Conservation (phyloP, 2,797 vertebrate genomes). For the Merluccius polli region DNA sequence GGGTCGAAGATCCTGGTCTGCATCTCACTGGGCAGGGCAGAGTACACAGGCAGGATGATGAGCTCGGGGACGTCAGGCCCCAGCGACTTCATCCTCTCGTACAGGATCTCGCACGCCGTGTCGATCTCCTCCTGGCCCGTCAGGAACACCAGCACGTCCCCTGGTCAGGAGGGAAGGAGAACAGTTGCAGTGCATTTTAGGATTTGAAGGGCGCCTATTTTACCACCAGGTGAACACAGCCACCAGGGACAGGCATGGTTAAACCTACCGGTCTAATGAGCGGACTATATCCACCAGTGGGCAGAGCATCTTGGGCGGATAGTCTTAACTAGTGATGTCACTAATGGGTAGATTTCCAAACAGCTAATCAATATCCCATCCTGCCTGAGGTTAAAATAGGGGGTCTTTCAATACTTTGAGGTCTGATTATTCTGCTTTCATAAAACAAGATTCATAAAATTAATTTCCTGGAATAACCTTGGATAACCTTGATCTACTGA, state of each 20-base stretch:
- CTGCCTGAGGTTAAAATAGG: too few species aligned
- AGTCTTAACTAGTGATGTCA: too few species aligned
- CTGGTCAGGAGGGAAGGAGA: slow-evolving; percentile 55
- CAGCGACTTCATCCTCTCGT: slow-evolving; percentile 97
- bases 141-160: slow-evolving; percentile 95
- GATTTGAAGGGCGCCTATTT: neutral
- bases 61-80: slow-evolving; percentile 96
- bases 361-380: too few species aligned
- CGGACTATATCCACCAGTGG: too few species aligned
- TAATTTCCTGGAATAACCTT: too few species aligned
- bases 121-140: slow-evolving; percentile 99
- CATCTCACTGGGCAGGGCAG: slow-evolving; percentile 96
- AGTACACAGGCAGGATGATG: slow-evolving; percentile 95
- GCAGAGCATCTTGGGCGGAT: too few species aligned
- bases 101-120: slow-evolving; percentile 98
- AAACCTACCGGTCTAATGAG: neutral
- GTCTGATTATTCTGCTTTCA: too few species aligned
- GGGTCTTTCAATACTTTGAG: too few species aligned
- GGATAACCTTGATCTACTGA: too few species aligned
- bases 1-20: slow-evolving; percentile 98
- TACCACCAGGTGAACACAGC: too few species aligned
- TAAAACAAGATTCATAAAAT: too few species aligned
- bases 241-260: neutral
- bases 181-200: neutral
- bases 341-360: too few species aligned